Evolutionary conservation across 2,888 invertebrate genomes (phyloP).

Genomic region (Strigamia crassipes): DNA sequence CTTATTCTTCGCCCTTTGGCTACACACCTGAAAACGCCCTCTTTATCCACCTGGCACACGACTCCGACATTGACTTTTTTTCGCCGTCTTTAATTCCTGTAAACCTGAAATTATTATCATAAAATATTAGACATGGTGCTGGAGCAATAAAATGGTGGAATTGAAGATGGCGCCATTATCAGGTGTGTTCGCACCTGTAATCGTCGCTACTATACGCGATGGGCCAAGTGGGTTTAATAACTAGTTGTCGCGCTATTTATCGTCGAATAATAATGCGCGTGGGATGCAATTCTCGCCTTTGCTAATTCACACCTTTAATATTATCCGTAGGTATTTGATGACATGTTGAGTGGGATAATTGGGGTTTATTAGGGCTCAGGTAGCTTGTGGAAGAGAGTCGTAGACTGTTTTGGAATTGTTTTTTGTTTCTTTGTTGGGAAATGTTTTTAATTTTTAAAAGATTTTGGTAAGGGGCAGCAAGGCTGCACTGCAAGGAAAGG

Average conservation of each 20-base stretch:
- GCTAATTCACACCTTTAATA: conserved; percentile 22
- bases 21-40: not conserved
- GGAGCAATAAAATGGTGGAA: not conserved
- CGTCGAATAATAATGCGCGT: not conserved
- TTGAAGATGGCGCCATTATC: not conserved
- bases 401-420: too few species aligned
- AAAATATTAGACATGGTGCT: conserved; percentile 1
- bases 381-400: not conserved
- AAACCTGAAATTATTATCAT: not conserved
- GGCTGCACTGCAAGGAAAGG: too few species aligned
- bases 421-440: too few species aligned
- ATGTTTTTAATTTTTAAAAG: too few species aligned
- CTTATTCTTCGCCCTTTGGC: conserved; percentile 17
- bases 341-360: not conserved
- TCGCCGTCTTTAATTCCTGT: not conserved
- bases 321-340: not conserved
- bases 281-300: not conserved
- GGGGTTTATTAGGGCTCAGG: not conserved
- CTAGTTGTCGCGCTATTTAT: not conserved
- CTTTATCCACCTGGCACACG: conserved; percentile 27
- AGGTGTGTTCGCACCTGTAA: not conserved
- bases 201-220: not conserved
- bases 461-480: too few species aligned
- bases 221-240: not conserved
- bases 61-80: conserved; percentile 2